Evolutionary conservation across 2,113 vertebrate species (phyloP), one percentile per base, ranked within the genome.

Genomic region (Cygnus atratus): DNA sequence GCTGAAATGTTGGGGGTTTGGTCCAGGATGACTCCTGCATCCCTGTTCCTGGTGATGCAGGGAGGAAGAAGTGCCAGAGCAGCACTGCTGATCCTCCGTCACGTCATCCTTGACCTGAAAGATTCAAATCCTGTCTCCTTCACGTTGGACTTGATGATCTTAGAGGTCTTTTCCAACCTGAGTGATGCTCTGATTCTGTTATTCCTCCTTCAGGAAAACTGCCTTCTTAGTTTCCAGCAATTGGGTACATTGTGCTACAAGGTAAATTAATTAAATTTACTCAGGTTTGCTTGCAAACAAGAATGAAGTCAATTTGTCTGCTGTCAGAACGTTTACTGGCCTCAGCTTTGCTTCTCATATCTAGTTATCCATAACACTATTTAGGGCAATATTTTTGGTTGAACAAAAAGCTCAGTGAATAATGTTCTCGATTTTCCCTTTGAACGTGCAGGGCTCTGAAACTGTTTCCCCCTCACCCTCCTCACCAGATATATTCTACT

Each of bases 351-450:
- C 54, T 90, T 22, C 93, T 96, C 41, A 31, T 65, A 50, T 87
- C 65, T 55, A 50, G 63, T n/a, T 87, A 83, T 37, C 81, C 79
- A 50, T 9, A 66, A 50, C 79, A 26, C 46, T 77, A 50, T 86
- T 95, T 74, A 91, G 75, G 65, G 72, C 87, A 91, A 77, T 91
- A 83, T 59, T 88, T 90, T 93, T 93, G 90, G 63, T 55, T 90
- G 75, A 94, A 84, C 79, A 86, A 83, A 83, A 91, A 88, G 1
- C 55, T 52, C 75, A 55, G 35, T 74, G 85, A 85, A 67, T 84
- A 67, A 88, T 43, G 13, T 37, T 73, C 89, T 19, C 61, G 28
- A 70, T 79, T 79, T 92, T 79, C 58, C 62, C 77, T 90, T 62
- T 74, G 84, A 87, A 72, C 37, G 58, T 1, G 2, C 44, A 80